phyloP scores from a whole-genome alignment of 2,797 vertebrate species.

The Lutjanus campechanus region DNA sequence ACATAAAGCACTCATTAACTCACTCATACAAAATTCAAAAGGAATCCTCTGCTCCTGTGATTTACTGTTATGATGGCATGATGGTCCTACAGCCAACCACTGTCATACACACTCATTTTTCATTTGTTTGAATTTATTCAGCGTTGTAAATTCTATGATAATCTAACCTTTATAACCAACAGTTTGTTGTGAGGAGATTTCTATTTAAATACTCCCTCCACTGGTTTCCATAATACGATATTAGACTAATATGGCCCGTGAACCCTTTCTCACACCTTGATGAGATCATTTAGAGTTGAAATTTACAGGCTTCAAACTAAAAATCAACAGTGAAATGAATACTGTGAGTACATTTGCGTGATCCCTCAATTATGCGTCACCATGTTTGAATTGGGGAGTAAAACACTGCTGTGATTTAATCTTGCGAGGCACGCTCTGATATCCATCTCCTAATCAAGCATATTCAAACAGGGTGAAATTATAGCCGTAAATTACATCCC shows the following conservation, averaged over 20 bases:
- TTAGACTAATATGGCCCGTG: conserved; percentile 3
- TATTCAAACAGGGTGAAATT: conserved; percentile 69
- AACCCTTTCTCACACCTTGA: conserved; percentile 11
- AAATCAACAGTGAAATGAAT: conserved; percentile 54
- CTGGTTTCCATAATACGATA: not conserved
- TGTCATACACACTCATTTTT: not conserved
- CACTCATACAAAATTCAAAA: conserved; percentile 51
- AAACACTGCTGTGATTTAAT: conserved; percentile 65
- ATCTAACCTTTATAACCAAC: not conserved
- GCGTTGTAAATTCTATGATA: not conserved
- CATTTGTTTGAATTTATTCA: not conserved
- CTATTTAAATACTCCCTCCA: not conserved
- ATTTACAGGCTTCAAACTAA: conserved; percentile 22
- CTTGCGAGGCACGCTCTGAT: conserved; percentile 55
- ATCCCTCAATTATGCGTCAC: conserved; percentile 41
- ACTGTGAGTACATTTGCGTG: conserved; percentile 33
- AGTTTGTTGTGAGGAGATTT: conserved; percentile 2
- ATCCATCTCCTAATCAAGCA: conserved; percentile 75
- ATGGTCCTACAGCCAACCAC: not conserved
- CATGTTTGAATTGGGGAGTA: conserved; percentile 50
- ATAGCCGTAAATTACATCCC: conserved; percentile 64
- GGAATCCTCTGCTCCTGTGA: conserved; percentile 2
- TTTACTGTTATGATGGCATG: conserved; percentile 23
- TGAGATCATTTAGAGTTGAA: conserved; percentile 18
- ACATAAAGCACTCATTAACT: conserved; percentile 51